These are phyloP conservation scores for Agonum fuliginosum DNA, from an alignment of 2,888 invertebrate species.

Conservation along the genomic window DNA sequence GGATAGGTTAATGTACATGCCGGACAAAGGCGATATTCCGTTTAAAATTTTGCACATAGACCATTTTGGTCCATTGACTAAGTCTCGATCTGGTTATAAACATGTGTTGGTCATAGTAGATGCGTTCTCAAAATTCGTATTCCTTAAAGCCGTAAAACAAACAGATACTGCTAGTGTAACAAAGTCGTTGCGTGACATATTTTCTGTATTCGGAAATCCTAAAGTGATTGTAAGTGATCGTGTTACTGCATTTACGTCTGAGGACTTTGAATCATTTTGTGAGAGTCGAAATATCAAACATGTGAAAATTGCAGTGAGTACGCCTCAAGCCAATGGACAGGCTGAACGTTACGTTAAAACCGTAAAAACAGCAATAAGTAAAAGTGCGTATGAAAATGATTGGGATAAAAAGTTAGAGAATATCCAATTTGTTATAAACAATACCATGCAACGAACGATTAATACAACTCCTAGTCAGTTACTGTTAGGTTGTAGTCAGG, in stretches of 20 bases:
- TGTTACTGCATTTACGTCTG: conserved; percentile 5
- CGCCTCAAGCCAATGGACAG: neutral
- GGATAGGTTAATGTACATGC: too few relatives aligned
- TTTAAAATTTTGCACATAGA: too few relatives aligned
- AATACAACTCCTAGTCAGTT: neutral
- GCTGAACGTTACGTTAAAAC: neutral
- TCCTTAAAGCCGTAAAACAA: neutral
- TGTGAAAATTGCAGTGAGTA: neutral
- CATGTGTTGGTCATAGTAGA: too few relatives aligned
- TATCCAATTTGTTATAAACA: neutral
- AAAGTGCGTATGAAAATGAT: neutral
- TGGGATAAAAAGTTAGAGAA: neutral
- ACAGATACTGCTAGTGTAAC: neutral
- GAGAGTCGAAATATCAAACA: neutral
- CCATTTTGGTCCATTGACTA: too few relatives aligned
- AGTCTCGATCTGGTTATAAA: too few relatives aligned
- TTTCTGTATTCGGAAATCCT: conserved; percentile 1
- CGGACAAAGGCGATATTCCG: too few relatives aligned
- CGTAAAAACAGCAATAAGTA: neutral
- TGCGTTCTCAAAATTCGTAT: neutral
- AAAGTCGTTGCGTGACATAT: neutral
- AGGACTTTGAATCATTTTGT: neutral
- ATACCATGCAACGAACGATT: neutral
- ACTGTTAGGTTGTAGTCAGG: neutral
- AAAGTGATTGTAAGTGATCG: neutral